Percentiles rank a stretch among this genome's conserved stretches.
Conservation (phyloP, 1,140 invertebrate species). For the Drosophila aff. region DNA sequence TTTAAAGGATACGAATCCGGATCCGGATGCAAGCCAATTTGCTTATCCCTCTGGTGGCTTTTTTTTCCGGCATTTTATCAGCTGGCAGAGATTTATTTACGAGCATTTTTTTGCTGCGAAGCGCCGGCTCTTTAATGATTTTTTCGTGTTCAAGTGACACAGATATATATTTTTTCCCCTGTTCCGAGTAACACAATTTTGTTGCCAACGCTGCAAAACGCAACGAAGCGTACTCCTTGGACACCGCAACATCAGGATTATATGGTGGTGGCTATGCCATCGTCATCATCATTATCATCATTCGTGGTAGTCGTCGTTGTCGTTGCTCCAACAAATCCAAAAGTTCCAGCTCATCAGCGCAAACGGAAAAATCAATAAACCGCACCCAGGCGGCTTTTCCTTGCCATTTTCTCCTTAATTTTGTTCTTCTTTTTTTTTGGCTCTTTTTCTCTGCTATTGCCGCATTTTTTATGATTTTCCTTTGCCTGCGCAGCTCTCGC, state of each 20-base stretch:
- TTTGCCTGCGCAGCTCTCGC: constrained; percentile 40
- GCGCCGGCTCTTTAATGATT: constrained; percentile 37
- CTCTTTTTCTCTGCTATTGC: neutral
- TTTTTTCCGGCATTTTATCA: constrained; percentile 13
- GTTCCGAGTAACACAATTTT: constrained; percentile 32
- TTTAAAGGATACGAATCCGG: constrained; percentile 5
- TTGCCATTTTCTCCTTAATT: constrained; percentile 20
- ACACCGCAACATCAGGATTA: constrained; percentile 31
- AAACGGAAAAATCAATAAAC: constrained; percentile 75
- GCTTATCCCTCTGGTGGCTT: constrained; percentile 30
- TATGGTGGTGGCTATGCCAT: constrained; percentile 14
- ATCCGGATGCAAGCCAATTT: constrained; percentile 37
- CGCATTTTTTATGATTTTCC: constrained; percentile 28
- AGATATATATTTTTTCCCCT: constrained; percentile 5
- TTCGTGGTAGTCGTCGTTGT: constrained; percentile 6
- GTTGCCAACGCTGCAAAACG: constrained; percentile 73
- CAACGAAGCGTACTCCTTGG: constrained; percentile 49
- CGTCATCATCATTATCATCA: constrained; percentile 41
- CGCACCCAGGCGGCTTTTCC: constrained; percentile 65
- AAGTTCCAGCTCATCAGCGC: constrained; percentile 63
- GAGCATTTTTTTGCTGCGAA: constrained; percentile 4
- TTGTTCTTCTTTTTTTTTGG: neutral
- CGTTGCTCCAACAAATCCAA: constrained; percentile 26
- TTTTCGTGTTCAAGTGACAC: constrained; percentile 50
- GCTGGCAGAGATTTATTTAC: constrained; percentile 43